These are phyloP conservation scores for Euglossa dilemma DNA, from an alignment of 1,140 invertebrate species.

Conservation along the genomic window DNA sequence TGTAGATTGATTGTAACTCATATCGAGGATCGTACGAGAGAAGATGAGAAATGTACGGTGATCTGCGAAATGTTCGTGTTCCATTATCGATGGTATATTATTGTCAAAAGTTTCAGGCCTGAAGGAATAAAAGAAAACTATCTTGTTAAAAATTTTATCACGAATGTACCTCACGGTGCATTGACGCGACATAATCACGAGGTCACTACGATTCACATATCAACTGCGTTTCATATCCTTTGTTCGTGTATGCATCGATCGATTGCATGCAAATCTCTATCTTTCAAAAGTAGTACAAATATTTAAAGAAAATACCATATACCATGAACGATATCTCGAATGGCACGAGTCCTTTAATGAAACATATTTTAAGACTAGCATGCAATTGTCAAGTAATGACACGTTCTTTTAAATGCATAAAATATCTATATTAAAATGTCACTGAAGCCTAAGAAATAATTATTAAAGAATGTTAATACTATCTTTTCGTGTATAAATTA, in stretches of 20 bases:
- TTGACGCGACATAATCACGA: neutral
- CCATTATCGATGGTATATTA: neutral
- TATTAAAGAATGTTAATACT: neutral
- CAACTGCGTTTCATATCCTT: neutral
- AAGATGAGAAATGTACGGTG: neutral
- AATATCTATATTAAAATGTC: neutral
- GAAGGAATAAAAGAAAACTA: neutral
- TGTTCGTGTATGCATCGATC: no score
- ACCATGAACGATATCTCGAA: no score
- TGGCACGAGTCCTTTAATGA: neutral
- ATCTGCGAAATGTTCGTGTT: neutral
- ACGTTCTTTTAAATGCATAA: neutral
- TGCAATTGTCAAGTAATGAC: neutral
- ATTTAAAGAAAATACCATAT: neutral
- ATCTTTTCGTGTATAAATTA: neutral
- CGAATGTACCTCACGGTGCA: neutral
- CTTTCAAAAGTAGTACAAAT: no score
- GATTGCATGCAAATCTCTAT: neutral
- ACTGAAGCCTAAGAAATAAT: neutral
- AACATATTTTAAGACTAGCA: neutral
- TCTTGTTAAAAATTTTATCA: conserved; percentile 22
- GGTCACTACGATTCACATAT: neutral
- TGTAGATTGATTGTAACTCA: no score
- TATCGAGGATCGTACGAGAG: neutral
- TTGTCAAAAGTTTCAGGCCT: neutral